Percentiles rank a stretch among this genome's conserved stretches.
Evolutionary conservation across 2,113 vertebrate genomes (phyloP).

Genomic region (Trichechus manatus): DNA sequence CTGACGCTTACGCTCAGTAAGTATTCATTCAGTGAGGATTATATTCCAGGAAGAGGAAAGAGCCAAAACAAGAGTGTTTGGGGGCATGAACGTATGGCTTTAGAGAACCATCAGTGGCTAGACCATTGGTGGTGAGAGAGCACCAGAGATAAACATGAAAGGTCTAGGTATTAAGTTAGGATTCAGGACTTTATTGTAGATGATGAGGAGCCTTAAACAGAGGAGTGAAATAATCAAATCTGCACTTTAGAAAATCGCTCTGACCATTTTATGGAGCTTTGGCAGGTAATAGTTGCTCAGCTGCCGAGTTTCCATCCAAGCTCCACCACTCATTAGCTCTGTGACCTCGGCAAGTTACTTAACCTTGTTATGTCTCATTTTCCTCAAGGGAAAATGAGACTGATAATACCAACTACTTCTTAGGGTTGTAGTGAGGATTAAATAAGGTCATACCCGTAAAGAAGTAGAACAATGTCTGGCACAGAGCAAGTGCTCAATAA

Average conservation of each 20-base stretch:
- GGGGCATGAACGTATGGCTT: background rate
- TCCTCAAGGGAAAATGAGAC: background rate
- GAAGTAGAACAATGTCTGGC: too few species aligned
- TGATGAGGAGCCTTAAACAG: background rate
- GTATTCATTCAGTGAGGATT: background rate
- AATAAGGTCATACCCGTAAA: too few species aligned
- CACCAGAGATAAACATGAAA: background rate
- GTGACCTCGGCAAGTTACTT: rapidly evolving
- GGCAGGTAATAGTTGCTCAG: rapidly evolving
- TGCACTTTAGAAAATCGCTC: background rate
- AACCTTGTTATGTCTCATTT: too few species aligned
- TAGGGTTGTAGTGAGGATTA: too few species aligned
- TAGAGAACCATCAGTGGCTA: too few species aligned
- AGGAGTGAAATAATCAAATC: background rate
- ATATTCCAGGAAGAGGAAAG: background rate
- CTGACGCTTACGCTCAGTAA: background rate
- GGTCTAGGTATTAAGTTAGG: background rate
- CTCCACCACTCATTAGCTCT: background rate
- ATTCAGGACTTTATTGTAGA: background rate
- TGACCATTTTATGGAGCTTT: background rate
- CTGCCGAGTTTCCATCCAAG: background rate
- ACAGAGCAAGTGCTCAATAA: background rate
- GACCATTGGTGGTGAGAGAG: too few species aligned
- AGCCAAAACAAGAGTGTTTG: background rate
- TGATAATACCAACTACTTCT: too few species aligned